Percentiles rank a stretch among this genome's conserved stretches.
Conservation (phyloP, 2,797 vertebrate species). For the Xerus rutilus region DNA sequence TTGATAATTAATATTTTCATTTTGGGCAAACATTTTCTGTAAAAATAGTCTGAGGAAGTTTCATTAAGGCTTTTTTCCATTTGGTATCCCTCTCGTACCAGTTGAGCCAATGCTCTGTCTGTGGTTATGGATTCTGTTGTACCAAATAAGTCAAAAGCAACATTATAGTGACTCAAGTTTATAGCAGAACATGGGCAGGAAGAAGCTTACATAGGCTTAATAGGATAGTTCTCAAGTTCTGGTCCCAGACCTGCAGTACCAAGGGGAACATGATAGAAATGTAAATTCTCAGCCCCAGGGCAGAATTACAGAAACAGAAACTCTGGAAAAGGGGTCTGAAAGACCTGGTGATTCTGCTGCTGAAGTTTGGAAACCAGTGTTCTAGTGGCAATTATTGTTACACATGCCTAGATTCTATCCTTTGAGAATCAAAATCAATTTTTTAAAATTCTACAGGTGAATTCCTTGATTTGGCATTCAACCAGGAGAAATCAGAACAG, state of each 20-base stretch:
- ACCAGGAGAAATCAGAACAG: not conserved
- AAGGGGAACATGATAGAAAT: not conserved
- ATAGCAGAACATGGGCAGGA: not conserved
- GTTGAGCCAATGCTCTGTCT: not conserved
- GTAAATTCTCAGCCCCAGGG: not conserved
- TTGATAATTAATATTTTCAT: conserved; percentile 23
- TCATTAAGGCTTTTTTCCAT: not conserved
- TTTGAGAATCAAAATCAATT: not conserved
- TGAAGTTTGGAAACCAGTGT: not conserved
- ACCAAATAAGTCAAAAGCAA: not conserved
- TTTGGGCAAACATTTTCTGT: not conserved
- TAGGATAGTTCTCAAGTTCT: not conserved
- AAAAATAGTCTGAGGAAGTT: not conserved
- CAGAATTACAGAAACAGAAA: not conserved
- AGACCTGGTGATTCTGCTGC: not conserved
- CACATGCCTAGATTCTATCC: not conserved
- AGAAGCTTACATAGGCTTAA: not conserved
- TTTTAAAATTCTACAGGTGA: not conserved
- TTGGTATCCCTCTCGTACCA: not conserved
- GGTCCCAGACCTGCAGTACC: not conserved
- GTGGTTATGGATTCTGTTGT: not conserved
- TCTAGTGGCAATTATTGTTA: not conserved
- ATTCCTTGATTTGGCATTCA: not conserved
- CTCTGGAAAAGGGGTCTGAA: too few relatives aligned
- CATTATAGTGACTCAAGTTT: not conserved